These are phyloP conservation scores for Mimas tiliae DNA, from an alignment of 2,888 invertebrate species.

Conservation along the genomic window DNA sequence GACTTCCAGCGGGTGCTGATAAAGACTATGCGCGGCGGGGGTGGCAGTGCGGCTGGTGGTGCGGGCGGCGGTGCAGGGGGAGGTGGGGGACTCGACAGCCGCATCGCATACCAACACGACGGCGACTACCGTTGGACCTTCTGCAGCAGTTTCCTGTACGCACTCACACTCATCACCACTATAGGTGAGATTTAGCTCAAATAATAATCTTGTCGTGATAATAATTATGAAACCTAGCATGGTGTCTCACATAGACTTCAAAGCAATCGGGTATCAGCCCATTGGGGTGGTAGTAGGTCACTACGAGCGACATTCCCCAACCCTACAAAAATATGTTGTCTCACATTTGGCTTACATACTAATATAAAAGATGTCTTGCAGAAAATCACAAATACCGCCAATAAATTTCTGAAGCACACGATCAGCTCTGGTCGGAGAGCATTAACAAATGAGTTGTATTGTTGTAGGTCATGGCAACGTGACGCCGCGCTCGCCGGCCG, in stretches of 20 bases:
- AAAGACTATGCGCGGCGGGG: constrained; percentile 72
- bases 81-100: constrained; percentile 54
- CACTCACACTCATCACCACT: constrained; percentile 96
- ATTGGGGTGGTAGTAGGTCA: no score
- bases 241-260: no score
- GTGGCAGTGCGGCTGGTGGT: constrained; percentile 47
- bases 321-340: no score
- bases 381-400: no score
- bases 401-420: no score
- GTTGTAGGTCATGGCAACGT: constrained; percentile 92
- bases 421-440: no score
- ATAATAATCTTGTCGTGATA: background rate
- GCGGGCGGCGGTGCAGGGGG: constrained; percentile 67
- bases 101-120: constrained; percentile 53
- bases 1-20: constrained; percentile 90
- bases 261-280: no score
- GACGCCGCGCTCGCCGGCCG: constrained; percentile 91
- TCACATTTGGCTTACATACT: no score
- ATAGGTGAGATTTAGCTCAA: constrained; percentile 88
- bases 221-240: no score
- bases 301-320: no score
- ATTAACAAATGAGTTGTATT: background rate
- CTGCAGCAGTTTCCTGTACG: constrained; percentile 96
- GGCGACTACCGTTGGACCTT: constrained; percentile 93
- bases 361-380: no score